A percentile compares a stretch with the other conserved stretches of the same genome.
Evolutionary conservation across 2,113 vertebrate species (phyloP).

Genomic region (Gracilinanus agilis): DNA sequence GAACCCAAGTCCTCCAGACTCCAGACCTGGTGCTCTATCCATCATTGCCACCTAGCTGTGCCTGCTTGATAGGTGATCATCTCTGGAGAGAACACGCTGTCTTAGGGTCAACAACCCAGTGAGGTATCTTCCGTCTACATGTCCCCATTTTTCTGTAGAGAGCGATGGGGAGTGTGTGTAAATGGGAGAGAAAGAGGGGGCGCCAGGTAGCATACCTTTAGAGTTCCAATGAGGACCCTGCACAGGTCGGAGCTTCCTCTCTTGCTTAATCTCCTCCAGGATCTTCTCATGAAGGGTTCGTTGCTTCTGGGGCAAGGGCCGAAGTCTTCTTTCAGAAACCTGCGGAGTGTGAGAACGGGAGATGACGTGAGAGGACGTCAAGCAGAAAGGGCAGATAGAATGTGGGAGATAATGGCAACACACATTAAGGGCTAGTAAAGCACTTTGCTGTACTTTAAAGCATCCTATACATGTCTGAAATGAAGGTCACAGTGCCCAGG

Average conservation of each 20-base stretch:
- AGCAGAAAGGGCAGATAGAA: neutral
- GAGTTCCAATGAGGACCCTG: constrained; percentile 67
- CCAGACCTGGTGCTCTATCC: neutral
- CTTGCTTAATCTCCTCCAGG: constrained; percentile 94
- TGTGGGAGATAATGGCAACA: neutral
- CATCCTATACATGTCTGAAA: neutral
- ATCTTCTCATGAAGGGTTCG: constrained; percentile 93
- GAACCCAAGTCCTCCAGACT: neutral
- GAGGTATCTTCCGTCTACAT: neutral
- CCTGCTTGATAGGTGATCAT: neutral
- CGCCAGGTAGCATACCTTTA: constrained; percentile 81
- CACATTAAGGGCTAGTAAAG: neutral
- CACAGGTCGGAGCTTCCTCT: constrained; percentile 92
- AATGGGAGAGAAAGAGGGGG: no score
- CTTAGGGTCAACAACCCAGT: neutral
- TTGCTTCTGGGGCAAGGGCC: constrained; percentile 90
- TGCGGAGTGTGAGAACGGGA: constrained; percentile 32
- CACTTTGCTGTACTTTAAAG: neutral
- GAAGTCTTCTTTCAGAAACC: constrained; percentile 92
- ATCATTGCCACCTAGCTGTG: neutral
- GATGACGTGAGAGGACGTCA: neutral
- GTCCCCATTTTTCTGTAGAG: neutral
- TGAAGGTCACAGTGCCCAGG: neutral
- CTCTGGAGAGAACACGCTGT: neutral
- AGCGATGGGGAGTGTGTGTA: no score